Percentiles rank a stretch among this genome's conserved stretches.
Evolutionary conservation across 2,888 invertebrate species (phyloP).

Genomic region (Heliconius hortense): DNA sequence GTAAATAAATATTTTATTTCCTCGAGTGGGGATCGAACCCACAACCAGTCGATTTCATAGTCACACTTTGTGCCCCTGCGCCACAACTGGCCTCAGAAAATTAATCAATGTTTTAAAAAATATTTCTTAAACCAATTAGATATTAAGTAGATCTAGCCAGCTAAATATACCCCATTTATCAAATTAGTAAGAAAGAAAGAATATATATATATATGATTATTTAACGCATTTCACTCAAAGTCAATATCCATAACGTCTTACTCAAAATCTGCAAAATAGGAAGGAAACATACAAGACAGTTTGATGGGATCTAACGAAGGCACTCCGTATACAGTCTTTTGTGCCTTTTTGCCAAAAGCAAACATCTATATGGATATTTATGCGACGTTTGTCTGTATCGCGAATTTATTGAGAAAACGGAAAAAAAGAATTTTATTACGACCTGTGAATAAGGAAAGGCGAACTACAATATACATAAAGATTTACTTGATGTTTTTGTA

Average conservation of each 20-base stretch:
- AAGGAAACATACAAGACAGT: conserved; percentile 32
- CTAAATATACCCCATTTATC: no score
- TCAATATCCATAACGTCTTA: conserved; percentile 7
- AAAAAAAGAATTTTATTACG: conserved; percentile 26
- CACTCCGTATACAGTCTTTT: conserved; percentile 31
- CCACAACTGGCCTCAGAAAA: no score
- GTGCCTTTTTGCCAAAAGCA: conserved; percentile 31
- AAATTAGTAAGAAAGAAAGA: not conserved
- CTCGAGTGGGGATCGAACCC: no score
- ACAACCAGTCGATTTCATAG: no score
- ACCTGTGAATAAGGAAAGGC: conserved; percentile 15
- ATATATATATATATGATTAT: not conserved
- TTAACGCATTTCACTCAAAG: not conserved
- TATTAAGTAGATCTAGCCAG: not conserved
- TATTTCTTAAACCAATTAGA: not conserved
- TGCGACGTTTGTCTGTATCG: conserved; percentile 39
- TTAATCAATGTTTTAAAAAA: not conserved
- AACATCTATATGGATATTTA: conserved; percentile 40
- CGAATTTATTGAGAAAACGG: conserved; percentile 39
- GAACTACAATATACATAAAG: conserved; percentile 11
- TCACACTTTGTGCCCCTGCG: no score
- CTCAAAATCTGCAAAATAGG: conserved; percentile 11
- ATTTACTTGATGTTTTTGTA: not conserved
- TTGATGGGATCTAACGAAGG: conserved; percentile 34
- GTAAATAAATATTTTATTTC: no score